Evolutionary conservation across 2,113 vertebrate species (phyloP).

Genomic region (Glareola pratincola): DNA sequence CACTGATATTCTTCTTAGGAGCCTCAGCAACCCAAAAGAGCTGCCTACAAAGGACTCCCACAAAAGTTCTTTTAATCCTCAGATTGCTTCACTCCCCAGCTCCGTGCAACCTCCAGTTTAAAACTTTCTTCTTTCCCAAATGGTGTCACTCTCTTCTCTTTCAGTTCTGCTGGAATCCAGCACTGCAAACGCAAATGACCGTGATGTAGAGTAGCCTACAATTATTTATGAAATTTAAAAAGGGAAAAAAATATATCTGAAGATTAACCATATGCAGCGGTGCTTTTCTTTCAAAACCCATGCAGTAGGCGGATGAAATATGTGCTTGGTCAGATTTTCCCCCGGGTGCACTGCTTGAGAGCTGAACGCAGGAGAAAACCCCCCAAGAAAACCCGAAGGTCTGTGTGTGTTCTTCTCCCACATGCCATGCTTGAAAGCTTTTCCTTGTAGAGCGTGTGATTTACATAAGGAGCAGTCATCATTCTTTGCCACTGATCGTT

Average conservation of each 20-base stretch:
- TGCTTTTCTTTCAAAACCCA: neutral
- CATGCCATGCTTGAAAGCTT: neutral
- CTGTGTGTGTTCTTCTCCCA: neutral
- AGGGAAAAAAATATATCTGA: neutral
- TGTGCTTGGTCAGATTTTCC: neutral
- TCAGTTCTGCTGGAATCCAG: neutral
- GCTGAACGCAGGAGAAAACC: neutral
- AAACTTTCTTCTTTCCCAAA: neutral
- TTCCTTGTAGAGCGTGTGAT: slow-evolving; percentile 19
- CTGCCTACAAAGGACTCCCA: neutral
- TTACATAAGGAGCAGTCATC: slow-evolving; percentile 53
- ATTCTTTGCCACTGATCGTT: neutral
- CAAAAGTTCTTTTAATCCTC: neutral
- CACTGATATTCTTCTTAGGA: neutral
- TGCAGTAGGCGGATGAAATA: neutral
- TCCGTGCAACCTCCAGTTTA: neutral
- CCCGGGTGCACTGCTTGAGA: neutral
- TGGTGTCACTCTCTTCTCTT: neutral
- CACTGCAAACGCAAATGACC: neutral
- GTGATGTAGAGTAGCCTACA: accelerated
- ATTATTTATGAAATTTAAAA: neutral
- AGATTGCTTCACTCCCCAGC: neutral
- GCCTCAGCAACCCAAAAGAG: neutral
- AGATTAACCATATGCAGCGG: neutral
- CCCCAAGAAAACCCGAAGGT: neutral